Evolutionary conservation across 1,140 invertebrate species (phyloP), one percentile per base, ranked within the genome.

Genomic region (Psix sp.): DNA sequence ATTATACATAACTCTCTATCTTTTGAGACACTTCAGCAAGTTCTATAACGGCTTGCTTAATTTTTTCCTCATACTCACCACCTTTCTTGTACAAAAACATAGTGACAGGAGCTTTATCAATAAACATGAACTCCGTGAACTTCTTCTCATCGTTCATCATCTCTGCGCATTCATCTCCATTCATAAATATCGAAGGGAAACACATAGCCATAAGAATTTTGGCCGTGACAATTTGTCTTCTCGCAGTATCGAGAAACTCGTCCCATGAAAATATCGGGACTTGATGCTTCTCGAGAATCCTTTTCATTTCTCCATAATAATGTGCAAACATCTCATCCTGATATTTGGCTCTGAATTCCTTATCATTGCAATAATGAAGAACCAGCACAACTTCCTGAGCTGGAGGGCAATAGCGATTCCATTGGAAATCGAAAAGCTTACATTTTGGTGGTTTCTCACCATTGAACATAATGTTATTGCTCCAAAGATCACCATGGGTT

Each of bases 401-500:
- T 0, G 86, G 86, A 5, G 88, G 88, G n/a, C 77, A 79, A 29
- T 88, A 88, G 5, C 88, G 77, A 2, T 85, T 81, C 11, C 88
- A 80, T 81, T 91, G 89, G 63, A 89, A 91, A 77, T 91, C 90
- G 1, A 91, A 87, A 0, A 92, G 70, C 0, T 88, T 54, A 52
- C 89, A 90, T 9, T 85, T 74, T 29, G 82, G 80, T 3, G 87
- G 86, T 9, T 29, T 62, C 21, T 57, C 29, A 38, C 84, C 6
- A 20, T 76, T 51, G 13, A 90, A 87, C 74, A 92, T 86, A 9
- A 91, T 82, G 71, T 92, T 92, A 14, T 77, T 77, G 18, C 86
- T 73, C 89, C 90, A 91, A 9, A 91, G 73, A 80, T 92, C 91
- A 0, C 89, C 86, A 77, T 92, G 91, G 5, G 83, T 80, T 1